Conservation (phyloP, 2,888 invertebrate genomes). For the Cantharis lateralis region DNA sequence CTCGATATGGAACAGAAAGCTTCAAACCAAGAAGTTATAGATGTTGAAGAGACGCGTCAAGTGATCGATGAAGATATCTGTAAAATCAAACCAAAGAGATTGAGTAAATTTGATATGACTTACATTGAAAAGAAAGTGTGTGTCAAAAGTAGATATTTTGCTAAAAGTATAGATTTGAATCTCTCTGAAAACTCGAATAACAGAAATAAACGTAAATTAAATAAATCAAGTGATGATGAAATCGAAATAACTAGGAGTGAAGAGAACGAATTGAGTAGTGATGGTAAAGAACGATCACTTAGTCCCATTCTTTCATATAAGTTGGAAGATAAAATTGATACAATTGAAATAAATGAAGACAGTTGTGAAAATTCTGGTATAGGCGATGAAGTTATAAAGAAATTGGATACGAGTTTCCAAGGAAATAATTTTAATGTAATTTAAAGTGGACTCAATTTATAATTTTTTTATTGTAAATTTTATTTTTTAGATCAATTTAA, state of each 20-base stretch:
- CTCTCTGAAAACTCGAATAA: not conserved
- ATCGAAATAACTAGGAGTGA: not conserved
- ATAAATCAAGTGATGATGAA: not conserved
- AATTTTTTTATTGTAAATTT: not conserved
- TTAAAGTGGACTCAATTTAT: not conserved
- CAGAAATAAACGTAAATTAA: not conserved
- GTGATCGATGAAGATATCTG: not conserved
- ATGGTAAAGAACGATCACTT: not conserved
- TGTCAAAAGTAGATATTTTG: constrained; percentile 14
- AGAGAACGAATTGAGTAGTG: not conserved
- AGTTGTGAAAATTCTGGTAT: not conserved
- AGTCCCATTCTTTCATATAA: not conserved
- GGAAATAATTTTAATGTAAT: not conserved
- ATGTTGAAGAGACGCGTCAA: not conserved
- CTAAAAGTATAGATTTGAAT: not conserved
- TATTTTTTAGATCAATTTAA: not conserved
- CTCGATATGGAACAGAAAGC: not conserved
- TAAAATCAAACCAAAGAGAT: constrained; percentile 3
- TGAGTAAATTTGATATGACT: constrained; percentile 16
- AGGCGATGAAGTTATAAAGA: not conserved
- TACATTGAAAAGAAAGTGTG: not conserved
- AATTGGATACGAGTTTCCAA: not conserved
- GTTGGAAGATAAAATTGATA: not conserved
- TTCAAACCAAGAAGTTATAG: not conserved
- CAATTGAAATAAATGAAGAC: not conserved